Evolutionary conservation across 2,797 vertebrate genomes (phyloP).

Genomic region (Spea hammondii): DNA sequence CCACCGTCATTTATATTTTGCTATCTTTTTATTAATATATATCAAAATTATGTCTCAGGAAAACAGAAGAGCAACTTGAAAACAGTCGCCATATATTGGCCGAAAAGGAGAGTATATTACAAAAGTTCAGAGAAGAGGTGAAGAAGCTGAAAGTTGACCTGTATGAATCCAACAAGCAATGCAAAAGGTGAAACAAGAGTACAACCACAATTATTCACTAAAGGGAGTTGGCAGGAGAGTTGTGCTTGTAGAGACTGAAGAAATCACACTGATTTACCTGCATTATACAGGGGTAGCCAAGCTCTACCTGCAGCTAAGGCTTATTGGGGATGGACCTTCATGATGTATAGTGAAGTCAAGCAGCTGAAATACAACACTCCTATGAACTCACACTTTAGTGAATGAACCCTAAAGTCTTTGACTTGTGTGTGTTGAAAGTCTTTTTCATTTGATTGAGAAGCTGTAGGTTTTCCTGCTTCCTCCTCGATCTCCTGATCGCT

Average conservation of each 20-base stretch:
- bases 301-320: no score
- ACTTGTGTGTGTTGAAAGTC: background rate
- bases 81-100: slow-evolving; percentile 70
- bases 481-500: no score
- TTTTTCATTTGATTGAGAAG: background rate
- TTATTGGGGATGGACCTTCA: no score
- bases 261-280: no score
- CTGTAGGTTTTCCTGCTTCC: background rate
- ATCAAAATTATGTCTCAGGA: slow-evolving; percentile 64
- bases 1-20: no score
- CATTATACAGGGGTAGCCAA: no score
- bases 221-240: no score
- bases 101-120: slow-evolving; percentile 73
- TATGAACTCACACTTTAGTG: no score
- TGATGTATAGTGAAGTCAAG: no score
- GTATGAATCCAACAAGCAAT: slow-evolving; percentile 67
- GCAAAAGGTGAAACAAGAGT: slow-evolving; percentile 72
- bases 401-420: background rate
- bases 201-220: no score
- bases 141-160: slow-evolving; percentile 75
- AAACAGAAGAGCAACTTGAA: slow-evolving; percentile 75
- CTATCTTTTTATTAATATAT: background rate
- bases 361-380: no score
- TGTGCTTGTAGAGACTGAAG: no score
- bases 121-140: slow-evolving; percentile 72